These are phyloP conservation scores for Myotis myotis DNA, from an alignment of 2,797 vertebrate species.

Conservation along the genomic window DNA sequence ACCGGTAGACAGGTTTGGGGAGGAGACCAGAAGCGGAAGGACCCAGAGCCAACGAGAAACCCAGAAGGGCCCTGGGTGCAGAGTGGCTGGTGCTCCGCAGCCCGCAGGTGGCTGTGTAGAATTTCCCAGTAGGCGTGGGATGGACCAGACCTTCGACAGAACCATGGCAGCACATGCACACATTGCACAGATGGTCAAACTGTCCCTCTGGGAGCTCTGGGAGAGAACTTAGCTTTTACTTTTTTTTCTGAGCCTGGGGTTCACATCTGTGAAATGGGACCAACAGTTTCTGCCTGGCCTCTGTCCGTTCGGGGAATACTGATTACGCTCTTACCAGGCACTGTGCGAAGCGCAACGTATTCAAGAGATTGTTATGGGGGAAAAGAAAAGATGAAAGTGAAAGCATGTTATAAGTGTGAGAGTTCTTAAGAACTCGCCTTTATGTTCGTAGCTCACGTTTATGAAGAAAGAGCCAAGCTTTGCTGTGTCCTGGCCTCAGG, in stretches of 20 bases:
- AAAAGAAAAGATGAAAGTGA: background rate
- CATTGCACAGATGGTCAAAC: background rate
- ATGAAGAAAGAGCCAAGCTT: conserved; percentile 29
- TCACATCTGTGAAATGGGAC: background rate
- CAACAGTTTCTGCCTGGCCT: background rate
- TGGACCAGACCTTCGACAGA: background rate
- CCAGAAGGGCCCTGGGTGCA: rapidly evolving
- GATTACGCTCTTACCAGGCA: background rate
- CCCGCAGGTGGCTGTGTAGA: background rate
- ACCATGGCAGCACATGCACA: background rate
- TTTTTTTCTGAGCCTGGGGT: background rate
- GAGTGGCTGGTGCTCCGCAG: background rate
- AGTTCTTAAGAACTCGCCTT: background rate
- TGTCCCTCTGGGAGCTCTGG: background rate
- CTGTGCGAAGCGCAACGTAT: background rate
- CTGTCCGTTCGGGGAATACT: background rate
- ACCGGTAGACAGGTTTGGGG: rapidly evolving
- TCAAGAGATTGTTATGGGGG: background rate
- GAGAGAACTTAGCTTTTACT: background rate
- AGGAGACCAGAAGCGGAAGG: background rate
- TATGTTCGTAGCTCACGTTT: background rate
- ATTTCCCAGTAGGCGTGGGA: no score
- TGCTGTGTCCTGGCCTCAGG: background rate
- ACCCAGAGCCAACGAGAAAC: background rate
- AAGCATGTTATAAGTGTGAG: background rate